Base-by-base conservation (phyloP, 2,113 vertebrate species). In the Oostethus manadensis region DNA sequence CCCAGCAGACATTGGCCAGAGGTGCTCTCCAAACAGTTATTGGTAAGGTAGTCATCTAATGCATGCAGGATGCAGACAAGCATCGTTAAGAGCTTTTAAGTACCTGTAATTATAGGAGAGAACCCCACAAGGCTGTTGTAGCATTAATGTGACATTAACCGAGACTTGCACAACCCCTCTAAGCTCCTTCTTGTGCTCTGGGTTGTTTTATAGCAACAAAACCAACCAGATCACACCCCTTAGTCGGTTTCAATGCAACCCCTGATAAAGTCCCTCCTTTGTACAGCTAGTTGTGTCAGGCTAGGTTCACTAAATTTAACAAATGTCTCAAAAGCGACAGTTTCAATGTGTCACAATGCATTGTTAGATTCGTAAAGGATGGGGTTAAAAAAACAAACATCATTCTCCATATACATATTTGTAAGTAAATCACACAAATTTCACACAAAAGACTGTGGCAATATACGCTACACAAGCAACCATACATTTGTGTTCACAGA, bases 11-110 rank as follows among this genome's bases (percentile, higher is more conserved):
- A 67, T 66, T 56, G 59, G 45, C 64, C 21, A 15, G 42, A 73
- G 71, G 80, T 61, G 61, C 43, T 67, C 43, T 40, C 44, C 43
- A 35, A 42, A 70, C 69, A 71, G 72, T 74, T 70, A 67, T 23
- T 60, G 43, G 53, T 58, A 56, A 22, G 51, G 22, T 22, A 45
- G 59, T 23, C 65, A 74, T 72, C 35, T 53, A 54, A 74, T 58
- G 76, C 53, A 64, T 58, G 58, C 47, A 64, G 56, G 71, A 60
- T 50, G 56, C 67, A 70, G 58, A 68, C 59, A 66, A 82, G 65
- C 57, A 74, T 67, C 59, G 60, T 74, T 74, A 57, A 63, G 73
- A 72, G 53, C 67, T 11, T 51, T 56, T 44, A 76, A 73, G 76
- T 54, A 26, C 42, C 58, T 22, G 13, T 76, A 59, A 79, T 82